phyloP scores from a whole-genome alignment of 2,888 invertebrate species.

The Mesorhabditis spiculigera region DNA sequence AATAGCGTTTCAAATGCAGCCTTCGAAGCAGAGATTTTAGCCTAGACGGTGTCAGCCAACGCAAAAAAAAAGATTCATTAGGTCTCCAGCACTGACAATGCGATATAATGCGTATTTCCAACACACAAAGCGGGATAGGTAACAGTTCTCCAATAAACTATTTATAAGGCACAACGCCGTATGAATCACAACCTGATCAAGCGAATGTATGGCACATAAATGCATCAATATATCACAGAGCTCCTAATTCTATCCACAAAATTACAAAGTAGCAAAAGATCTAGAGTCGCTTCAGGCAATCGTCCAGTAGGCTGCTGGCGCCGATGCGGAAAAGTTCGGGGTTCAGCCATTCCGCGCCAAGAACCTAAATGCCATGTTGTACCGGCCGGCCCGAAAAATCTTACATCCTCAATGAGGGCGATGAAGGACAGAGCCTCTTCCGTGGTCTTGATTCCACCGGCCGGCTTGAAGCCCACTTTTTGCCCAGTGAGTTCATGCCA shows the following conservation, averaged over 20 bases:
- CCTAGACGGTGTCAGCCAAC: too few relatives aligned
- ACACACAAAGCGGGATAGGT: neutral
- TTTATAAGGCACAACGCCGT: too few relatives aligned
- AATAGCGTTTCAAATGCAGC: neutral
- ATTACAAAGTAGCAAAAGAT: slow-evolving; percentile 6
- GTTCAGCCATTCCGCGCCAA: slow-evolving; percentile 82
- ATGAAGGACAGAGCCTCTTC: slow-evolving; percentile 84
- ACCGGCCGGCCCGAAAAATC: neutral
- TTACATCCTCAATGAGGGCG: slow-evolving; percentile 71
- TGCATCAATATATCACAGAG: too few relatives aligned
- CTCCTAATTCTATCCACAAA: neutral
- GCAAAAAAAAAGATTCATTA: too few relatives aligned
- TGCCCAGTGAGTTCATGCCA: slow-evolving; percentile 67
- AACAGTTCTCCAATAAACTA: neutral
- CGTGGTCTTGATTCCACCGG: slow-evolving; percentile 85
- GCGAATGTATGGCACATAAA: too few relatives aligned
- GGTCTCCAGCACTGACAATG: too few relatives aligned
- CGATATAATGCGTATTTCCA: neutral
- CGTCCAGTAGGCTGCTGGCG: slow-evolving; percentile 82
- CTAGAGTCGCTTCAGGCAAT: slow-evolving; percentile 59
- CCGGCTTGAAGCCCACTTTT: slow-evolving; percentile 88
- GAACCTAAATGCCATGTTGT: slow-evolving; percentile 61
- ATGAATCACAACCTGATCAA: too few relatives aligned
- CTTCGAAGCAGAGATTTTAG: neutral
- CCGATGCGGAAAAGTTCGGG: slow-evolving; percentile 80